Evolutionary conservation across 2,797 vertebrate genomes (phyloP).

Genomic region (Aythya fuligula): DNA sequence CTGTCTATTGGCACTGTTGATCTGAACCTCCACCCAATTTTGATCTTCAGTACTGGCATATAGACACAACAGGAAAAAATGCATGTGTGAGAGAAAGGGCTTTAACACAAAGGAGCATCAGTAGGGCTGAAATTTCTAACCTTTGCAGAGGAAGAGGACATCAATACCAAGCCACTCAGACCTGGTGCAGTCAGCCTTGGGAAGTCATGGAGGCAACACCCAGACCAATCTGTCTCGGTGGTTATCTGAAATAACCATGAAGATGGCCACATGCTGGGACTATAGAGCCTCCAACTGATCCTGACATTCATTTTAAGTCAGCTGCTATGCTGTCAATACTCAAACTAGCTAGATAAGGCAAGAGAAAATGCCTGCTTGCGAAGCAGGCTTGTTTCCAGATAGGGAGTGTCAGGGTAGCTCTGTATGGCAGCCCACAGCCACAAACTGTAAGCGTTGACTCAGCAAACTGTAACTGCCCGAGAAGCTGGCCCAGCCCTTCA

Average conservation of each 20-base stretch:
- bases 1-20: neutral
- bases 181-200: neutral
- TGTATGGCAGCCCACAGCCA: neutral
- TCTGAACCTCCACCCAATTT: neutral
- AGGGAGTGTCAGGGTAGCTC: neutral
- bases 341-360: neutral
- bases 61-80: neutral
- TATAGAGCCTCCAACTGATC: neutral
- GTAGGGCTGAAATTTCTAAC: neutral
- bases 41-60: neutral
- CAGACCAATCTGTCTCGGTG: neutral
- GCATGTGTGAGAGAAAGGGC: neutral
- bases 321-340: neutral
- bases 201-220: neutral
- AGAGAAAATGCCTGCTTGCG: neutral
- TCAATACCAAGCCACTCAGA: neutral
- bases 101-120: neutral
- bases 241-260: neutral
- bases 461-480: neutral
- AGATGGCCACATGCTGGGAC: neutral
- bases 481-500: neutral
- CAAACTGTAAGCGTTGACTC: rapidly evolving
- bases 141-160: neutral
- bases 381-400: neutral
- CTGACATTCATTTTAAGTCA: neutral